These are phyloP conservation scores for Argya squamiceps DNA, from an alignment of 2,797 vertebrate genomes.

Conservation along the genomic window DNA sequence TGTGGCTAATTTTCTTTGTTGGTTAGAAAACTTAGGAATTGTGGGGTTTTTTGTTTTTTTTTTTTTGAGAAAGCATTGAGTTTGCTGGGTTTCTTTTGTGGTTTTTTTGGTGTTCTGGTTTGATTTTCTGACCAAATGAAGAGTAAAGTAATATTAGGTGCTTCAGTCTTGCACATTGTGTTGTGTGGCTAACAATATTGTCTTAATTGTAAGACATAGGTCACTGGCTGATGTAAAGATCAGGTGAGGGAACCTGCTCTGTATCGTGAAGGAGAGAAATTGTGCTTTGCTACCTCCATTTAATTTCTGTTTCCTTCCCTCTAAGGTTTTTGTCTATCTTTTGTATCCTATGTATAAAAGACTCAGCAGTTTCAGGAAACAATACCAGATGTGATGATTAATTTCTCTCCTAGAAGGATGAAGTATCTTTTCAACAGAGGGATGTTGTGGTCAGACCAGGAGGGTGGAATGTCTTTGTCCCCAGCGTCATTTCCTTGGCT, in stretches of 20 bases:
- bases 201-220: neutral
- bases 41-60: too few species aligned
- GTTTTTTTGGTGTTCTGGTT: neutral
- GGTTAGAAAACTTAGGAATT: neutral
- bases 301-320: neutral
- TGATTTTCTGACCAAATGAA: neutral
- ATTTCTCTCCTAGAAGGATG: neutral
- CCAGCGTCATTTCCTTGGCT: neutral
- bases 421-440: neutral
- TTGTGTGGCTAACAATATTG: fast-evolving
- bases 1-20: neutral
- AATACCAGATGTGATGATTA: neutral
- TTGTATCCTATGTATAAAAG: neutral
- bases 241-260: neutral
- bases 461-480: neutral
- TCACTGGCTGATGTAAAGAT: neutral
- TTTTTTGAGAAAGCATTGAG: neutral
- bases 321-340: neutral
- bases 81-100: neutral
- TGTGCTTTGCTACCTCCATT: neutral
- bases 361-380: neutral
- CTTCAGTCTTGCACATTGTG: fast-evolving
- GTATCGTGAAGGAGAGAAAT: neutral
- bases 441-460: neutral
- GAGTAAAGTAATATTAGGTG: neutral